Percentiles rank a stretch among this genome's conserved stretches.
These are phyloP conservation scores for Melieria picta DNA, from an alignment of 2,888 invertebrate species.

Conservation along the genomic window DNA sequence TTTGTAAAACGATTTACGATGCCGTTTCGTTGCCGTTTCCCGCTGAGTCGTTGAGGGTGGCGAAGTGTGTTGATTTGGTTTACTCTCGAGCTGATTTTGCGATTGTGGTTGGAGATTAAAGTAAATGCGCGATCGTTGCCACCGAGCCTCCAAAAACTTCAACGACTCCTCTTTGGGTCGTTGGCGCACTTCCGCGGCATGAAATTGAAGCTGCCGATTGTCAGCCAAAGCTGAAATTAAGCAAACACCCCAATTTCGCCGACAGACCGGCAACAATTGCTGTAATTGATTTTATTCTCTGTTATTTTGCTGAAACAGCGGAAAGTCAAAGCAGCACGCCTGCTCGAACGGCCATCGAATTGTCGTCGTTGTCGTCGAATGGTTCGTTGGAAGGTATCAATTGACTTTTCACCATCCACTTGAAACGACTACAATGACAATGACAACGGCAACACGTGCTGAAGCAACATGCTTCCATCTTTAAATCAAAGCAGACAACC, in stretches of 20 bases:
- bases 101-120: neutral
- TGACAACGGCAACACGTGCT: no score
- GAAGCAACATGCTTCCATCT: no score
- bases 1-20: slow-evolving; percentile 33
- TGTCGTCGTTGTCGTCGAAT: neutral
- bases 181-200: neutral
- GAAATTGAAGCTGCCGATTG: neutral
- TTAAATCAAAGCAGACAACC: no score
- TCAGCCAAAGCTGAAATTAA: neutral
- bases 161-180: neutral
- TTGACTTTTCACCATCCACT: no score
- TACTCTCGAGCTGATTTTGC: neutral
- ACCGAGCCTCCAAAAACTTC: neutral
- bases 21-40: neutral
- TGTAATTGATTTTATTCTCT: neutral
- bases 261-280: neutral
- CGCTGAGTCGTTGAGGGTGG: slow-evolving; percentile 2
- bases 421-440: no score
- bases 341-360: neutral
- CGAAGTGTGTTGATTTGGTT: neutral
- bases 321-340: neutral
- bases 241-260: neutral
- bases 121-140: no score
- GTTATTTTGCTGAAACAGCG: neutral
- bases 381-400: no score